These are phyloP conservation scores for Temnothorax longispinosus DNA, from an alignment of 1,140 invertebrate genomes.

Conservation along the genomic window DNA sequence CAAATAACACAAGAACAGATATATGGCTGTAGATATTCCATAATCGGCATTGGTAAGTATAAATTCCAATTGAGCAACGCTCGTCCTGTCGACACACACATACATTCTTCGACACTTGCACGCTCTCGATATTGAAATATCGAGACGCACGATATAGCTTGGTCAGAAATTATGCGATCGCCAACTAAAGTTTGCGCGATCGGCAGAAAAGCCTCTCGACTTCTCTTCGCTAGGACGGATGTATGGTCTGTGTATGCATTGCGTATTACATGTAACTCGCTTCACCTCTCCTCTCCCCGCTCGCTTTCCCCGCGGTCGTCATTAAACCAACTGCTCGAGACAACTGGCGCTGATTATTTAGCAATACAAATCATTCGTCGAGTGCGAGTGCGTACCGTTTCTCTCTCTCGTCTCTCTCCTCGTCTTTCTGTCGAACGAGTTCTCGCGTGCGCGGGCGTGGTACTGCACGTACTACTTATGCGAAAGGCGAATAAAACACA, in stretches of 20 bases:
- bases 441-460: slow-evolving; percentile 82
- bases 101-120: neutral
- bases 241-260: neutral
- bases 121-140: slow-evolving; percentile 52
- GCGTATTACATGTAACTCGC: slow-evolving; percentile 72
- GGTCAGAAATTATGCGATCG: slow-evolving; percentile 64
- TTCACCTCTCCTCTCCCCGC: neutral
- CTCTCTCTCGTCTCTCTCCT: slow-evolving; percentile 1
- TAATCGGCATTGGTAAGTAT: neutral
- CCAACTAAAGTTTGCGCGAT: slow-evolving; percentile 59
- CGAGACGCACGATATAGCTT: slow-evolving; percentile 33
- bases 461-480: slow-evolving; percentile 74
- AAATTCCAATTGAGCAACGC: slow-evolving; percentile 50
- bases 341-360: slow-evolving; percentile 84
- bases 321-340: slow-evolving; percentile 83
- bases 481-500: slow-evolving; percentile 55
- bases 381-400: slow-evolving; percentile 60
- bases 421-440: slow-evolving; percentile 70
- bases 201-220: slow-evolving; percentile 14
- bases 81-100: neutral
- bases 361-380: slow-evolving; percentile 83
- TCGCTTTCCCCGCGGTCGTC: slow-evolving; percentile 72
- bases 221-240: neutral
- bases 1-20: neutral
- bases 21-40: slow-evolving; percentile 9